These are phyloP conservation scores for Choloepus didactylus DNA, from an alignment of 2,797 vertebrate genomes.

Conservation along the genomic window DNA sequence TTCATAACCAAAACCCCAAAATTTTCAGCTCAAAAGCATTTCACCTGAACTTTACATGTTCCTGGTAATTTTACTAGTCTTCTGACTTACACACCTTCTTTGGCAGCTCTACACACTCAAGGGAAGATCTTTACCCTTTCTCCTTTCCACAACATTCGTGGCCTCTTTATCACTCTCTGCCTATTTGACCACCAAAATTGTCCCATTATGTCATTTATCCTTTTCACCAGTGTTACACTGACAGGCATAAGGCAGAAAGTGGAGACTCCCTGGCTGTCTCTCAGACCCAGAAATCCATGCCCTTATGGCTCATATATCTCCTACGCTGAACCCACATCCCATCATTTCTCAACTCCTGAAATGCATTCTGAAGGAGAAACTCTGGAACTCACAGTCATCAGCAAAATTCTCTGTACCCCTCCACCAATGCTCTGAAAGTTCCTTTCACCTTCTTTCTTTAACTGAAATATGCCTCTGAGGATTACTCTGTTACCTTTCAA, in stretches of 20 bases:
- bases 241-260: not conserved
- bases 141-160: not conserved
- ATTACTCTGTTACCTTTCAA: not conserved
- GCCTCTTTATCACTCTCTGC: not conserved
- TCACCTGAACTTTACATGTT: not conserved
- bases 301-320: not conserved
- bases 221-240: not conserved
- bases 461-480: not conserved
- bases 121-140: not conserved
- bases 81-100: not conserved
- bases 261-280: not conserved
- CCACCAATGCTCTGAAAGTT: not conserved
- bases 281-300: not conserved
- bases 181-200: not conserved
- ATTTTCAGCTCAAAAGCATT: not conserved
- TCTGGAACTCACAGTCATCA: not conserved
- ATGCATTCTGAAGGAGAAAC: not conserved
- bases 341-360: not conserved
- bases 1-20: not conserved
- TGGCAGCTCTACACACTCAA: not conserved
- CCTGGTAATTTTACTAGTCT: not conserved
- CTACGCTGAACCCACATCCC: not conserved
- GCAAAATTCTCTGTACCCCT: not conserved
- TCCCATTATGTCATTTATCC: not conserved
- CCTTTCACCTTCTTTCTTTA: not conserved